A percentile compares a stretch with the other conserved stretches of the same genome.
These are phyloP conservation scores for Pyrrhia umbra DNA, from an alignment of 2,888 invertebrate genomes.

Conservation along the genomic window DNA sequence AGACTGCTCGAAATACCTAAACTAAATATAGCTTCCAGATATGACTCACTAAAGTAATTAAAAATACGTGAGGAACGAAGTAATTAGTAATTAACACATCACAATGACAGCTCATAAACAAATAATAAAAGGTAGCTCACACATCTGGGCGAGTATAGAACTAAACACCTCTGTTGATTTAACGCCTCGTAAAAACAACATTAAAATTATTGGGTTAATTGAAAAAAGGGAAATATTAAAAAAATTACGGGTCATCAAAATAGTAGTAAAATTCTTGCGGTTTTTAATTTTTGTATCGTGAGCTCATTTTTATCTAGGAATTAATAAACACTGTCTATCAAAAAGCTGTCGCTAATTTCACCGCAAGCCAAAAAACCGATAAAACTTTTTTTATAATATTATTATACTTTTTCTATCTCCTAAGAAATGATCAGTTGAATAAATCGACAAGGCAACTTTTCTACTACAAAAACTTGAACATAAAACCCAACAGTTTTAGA, in stretches of 20 bases:
- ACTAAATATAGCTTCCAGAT: neutral
- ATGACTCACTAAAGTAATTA: slow-evolving; percentile 23
- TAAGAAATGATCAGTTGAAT: no score
- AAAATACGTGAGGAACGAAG: slow-evolving; percentile 10
- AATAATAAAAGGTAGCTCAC: slow-evolving; percentile 46
- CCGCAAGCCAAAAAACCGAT: slow-evolving; percentile 15
- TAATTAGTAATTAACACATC: slow-evolving; percentile 45
- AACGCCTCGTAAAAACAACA: slow-evolving; percentile 31
- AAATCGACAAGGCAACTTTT: no score
- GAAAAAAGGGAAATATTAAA: slow-evolving; percentile 12
- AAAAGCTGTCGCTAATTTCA: slow-evolving; percentile 20
- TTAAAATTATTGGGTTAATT: slow-evolving; percentile 44
- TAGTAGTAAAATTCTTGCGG: slow-evolving; percentile 18
- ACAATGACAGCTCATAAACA: slow-evolving; percentile 44
- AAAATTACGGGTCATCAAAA: slow-evolving; percentile 34
- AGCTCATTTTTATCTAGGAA: slow-evolving; percentile 1
- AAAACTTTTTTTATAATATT: neutral
- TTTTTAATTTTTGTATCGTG: slow-evolving; percentile 29
- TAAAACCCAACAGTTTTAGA: neutral
- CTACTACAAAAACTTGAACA: neutral
- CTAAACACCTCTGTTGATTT: slow-evolving; percentile 16
- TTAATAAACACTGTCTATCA: neutral
- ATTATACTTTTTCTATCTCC: no score
- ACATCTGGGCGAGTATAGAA: slow-evolving; percentile 14
- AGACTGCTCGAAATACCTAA: neutral